These are phyloP conservation scores for Oplegnathus fasciatus DNA, from an alignment of 2,113 vertebrate genomes.

Conservation along the genomic window DNA sequence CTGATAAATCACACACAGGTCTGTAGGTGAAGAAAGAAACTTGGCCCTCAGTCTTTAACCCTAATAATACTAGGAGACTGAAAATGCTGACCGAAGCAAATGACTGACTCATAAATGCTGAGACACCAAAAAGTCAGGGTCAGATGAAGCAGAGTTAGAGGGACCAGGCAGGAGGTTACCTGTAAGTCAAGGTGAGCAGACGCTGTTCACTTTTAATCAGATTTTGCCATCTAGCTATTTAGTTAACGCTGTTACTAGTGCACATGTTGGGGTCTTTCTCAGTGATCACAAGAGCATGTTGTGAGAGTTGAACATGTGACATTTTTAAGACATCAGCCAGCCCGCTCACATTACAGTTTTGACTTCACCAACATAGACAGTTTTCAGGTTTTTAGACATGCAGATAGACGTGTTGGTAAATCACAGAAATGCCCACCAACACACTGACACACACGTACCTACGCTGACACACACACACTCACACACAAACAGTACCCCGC, in stretches of 20 bases:
- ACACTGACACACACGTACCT: neutral
- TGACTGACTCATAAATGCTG: slow-evolving; percentile 29
- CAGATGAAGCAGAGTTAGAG: neutral
- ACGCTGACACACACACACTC: slow-evolving; percentile 22
- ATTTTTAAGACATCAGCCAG: neutral
- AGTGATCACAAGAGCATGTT: neutral
- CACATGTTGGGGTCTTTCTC: neutral
- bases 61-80: neutral
- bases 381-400: slow-evolving; percentile 25
- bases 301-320: slow-evolving; percentile 5
- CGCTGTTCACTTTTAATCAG: slow-evolving; percentile 24
- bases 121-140: slow-evolving; percentile 27
- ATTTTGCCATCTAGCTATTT: slow-evolving; percentile 7
- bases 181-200: slow-evolving; percentile 35
- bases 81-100: slow-evolving; percentile 21
- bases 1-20: neutral
- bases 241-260: neutral
- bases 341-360: neutral
- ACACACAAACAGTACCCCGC: slow-evolving; percentile 42
- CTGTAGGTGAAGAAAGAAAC: neutral
- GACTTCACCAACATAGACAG: slow-evolving; percentile 1
- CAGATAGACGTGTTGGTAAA: slow-evolving; percentile 37
- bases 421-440: slow-evolving; percentile 27
- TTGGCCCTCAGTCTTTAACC: slow-evolving; percentile 23
- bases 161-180: slow-evolving; percentile 6